A percentile compares a stretch with the other conserved stretches of the same genome.
Conservation (phyloP, 2,888 invertebrate genomes). For the Lumbricus terrestris region DNA sequence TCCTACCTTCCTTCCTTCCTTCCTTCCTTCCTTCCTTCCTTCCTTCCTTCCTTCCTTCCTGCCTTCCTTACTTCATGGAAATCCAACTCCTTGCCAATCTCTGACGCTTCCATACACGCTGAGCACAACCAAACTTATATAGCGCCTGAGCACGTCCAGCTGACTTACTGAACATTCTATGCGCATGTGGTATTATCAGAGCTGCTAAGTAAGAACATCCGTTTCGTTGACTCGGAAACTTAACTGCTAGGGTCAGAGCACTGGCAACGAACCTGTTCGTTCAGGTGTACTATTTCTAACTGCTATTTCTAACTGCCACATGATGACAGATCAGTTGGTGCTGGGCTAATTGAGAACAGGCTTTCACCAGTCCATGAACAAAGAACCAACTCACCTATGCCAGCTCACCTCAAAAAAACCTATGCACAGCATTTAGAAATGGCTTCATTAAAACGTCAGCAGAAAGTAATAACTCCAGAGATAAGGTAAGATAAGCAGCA, state of each 20-base stretch:
- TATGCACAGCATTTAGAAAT: background rate
- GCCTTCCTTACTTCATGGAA: background rate
- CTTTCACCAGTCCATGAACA: background rate
- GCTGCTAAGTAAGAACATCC: background rate
- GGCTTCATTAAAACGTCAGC: background rate
- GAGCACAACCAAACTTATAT: background rate
- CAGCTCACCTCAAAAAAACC: background rate
- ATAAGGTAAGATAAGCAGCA: background rate
- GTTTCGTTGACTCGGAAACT: background rate
- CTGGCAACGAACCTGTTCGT: background rate
- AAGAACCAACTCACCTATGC: background rate
- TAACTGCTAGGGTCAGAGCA: background rate
- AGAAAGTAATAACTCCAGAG: background rate
- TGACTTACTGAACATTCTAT: rapidly evolving
- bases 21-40: no score
- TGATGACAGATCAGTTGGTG: constrained; percentile 3
- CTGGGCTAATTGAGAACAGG: background rate
- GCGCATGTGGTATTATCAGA: background rate
- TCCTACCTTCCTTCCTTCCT: no score
- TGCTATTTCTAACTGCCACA: background rate
- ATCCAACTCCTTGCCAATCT: background rate
- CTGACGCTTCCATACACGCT: background rate
- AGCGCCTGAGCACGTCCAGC: background rate
- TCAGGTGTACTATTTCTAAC: background rate
- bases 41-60: no score